Base-by-base conservation (phyloP, 2,797 vertebrate species). In the Simalia tracyae region DNA sequence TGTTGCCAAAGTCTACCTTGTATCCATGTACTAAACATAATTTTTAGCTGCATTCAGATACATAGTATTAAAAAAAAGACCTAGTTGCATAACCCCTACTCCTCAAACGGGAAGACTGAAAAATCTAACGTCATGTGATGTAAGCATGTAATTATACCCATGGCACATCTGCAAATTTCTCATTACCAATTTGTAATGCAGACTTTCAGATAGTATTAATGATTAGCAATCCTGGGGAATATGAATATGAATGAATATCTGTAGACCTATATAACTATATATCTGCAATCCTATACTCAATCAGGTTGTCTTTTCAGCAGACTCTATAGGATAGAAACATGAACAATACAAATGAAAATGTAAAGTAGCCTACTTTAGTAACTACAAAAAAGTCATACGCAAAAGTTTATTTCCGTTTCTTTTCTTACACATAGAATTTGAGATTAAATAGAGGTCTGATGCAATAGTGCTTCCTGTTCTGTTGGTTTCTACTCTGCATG, bases 361-460 rank as follows among this genome's bases (percentile, higher is more conserved):
- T 50, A 61, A 15, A 89, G 22, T 91, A 91, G 86, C 14, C 1
- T n/a, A 86, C 17, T 42, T 28, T 22, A 91, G 63, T 86, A 76
- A 81, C 72, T 46, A 11, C 19, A 81, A 81, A 81, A 81, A 36
- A 93, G 56, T n/a, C 94, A 93, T 31, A 90, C 76, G n/a, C 22
- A 93, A 31, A 28, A 92, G 91, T 12, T 66, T 31, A 24, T 5
- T 56, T 95, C 94, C 36, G 91, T 64, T 91, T 64, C 86, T 61
- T 92, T 11, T 28, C 14, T 50, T 89, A 42, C 84, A 46, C 17
- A 76, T 4, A 63, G n/a, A 87, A 64, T 91, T 86, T 42, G 86
- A 89, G n/a, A 91, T 60, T 90, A 59, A 4, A 90, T 2, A 10
- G 11, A 15, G 12, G 92, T 87, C 5, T 36, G 12, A 26, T 72